These are phyloP conservation scores for Notarius lentiginosus DNA, from an alignment of 2,113 vertebrate species.

Conservation along the genomic window DNA sequence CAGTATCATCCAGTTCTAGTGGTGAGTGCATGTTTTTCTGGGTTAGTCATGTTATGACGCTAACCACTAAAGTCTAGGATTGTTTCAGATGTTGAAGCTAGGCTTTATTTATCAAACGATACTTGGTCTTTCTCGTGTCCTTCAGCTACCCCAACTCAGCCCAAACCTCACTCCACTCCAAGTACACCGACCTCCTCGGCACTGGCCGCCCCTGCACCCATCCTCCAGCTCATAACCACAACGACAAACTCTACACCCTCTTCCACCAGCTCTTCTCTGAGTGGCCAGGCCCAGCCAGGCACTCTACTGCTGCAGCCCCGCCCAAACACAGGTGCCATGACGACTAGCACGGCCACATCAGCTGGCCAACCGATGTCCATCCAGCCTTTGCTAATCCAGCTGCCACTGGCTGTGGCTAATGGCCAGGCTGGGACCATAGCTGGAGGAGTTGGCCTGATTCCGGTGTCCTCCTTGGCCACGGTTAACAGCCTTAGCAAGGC, in stretches of 20 bases:
- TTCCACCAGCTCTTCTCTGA: conserved; percentile 57
- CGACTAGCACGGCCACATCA: conserved; percentile 56
- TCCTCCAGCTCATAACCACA: conserved; percentile 69
- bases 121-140: neutral
- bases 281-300: conserved; percentile 67
- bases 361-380: conserved; percentile 63
- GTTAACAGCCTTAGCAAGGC: conserved; percentile 66
- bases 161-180: conserved; percentile 49
- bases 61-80: neutral
- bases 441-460: conserved; percentile 58
- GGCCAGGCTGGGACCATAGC: conserved; percentile 68
- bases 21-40: conserved; percentile 58
- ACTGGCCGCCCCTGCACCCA: conserved; percentile 65
- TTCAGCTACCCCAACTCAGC: conserved; percentile 44
- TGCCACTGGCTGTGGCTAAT: conserved; percentile 69
- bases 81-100: neutral
- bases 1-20: conserved; percentile 55
- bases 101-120: neutral
- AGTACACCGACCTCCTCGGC: conserved; percentile 51
- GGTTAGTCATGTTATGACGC: neutral
- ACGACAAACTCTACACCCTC: conserved; percentile 59
- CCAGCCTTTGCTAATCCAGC: conserved; percentile 72
- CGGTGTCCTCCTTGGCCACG: conserved; percentile 68
- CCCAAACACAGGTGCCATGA: conserved; percentile 42
- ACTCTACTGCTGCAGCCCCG: conserved; percentile 69